phyloP scores from a whole-genome alignment of 2,888 invertebrate genomes.

The Tinea semifulvella region DNA sequence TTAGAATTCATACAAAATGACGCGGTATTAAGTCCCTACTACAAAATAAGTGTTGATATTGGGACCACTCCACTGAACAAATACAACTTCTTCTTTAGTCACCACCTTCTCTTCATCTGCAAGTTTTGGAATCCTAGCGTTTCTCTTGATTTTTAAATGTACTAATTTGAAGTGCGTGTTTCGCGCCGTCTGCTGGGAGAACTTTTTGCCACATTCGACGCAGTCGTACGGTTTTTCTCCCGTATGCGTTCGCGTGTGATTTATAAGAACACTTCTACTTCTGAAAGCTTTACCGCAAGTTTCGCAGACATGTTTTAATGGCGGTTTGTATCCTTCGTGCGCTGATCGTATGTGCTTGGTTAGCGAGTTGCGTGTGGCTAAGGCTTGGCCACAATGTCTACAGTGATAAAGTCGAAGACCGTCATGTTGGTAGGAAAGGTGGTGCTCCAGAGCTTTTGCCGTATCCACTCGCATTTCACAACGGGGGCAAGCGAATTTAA shows the following conservation, averaged over 20 bases:
- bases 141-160: slow-evolving; percentile 36
- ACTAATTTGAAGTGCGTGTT: slow-evolving; percentile 47
- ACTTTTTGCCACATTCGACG: slow-evolving; percentile 37
- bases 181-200: slow-evolving; percentile 46
- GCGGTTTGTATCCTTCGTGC: slow-evolving; percentile 25
- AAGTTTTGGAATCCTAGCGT: slow-evolving; percentile 25
- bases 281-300: slow-evolving; percentile 45
- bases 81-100: not conserved
- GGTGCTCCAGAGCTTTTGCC: slow-evolving; percentile 25
- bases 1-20: no score
- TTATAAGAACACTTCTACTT: slow-evolving; percentile 40
- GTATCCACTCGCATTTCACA: slow-evolving; percentile 39
- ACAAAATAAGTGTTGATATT: not conserved
- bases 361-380: slow-evolving; percentile 41
- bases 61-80: not conserved
- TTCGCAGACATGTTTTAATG: slow-evolving; percentile 34
- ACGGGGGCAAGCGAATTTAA: slow-evolving; percentile 36
- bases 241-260: slow-evolving; percentile 38
- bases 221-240: slow-evolving; percentile 52
- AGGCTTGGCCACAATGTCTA: slow-evolving; percentile 48
- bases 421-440: slow-evolving; percentile 38
- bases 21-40: no score
- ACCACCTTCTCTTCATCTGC: not conserved
- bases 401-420: slow-evolving; percentile 44
- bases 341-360: slow-evolving; percentile 39